These are phyloP conservation scores for Campopleginae sp. DNA, from an alignment of 2,888 invertebrate genomes.

Conservation along the genomic window DNA sequence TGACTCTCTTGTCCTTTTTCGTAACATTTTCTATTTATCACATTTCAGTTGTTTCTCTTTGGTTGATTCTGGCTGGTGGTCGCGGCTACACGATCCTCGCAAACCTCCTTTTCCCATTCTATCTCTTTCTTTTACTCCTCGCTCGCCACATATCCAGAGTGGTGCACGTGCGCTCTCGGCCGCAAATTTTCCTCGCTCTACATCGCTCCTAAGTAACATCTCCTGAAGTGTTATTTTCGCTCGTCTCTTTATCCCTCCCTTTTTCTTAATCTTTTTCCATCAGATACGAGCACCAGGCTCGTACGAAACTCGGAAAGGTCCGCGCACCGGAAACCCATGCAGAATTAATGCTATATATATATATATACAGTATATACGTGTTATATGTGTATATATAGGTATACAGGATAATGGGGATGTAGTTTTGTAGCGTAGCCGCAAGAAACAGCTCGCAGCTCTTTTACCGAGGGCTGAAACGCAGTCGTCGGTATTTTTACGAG, in stretches of 20 bases:
- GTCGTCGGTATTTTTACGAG: slow-evolving; percentile 68
- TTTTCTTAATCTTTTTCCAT: slow-evolving; percentile 49
- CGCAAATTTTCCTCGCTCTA: slow-evolving; percentile 69
- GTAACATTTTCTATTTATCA: slow-evolving; percentile 21
- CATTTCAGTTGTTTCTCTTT: neutral
- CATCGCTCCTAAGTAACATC: slow-evolving; percentile 76
- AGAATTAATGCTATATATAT: neutral
- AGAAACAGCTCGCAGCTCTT: slow-evolving; percentile 55
- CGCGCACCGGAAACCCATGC: slow-evolving; percentile 18
- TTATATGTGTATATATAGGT: neutral
- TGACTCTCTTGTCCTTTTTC: slow-evolving; percentile 30
- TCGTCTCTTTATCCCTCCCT: slow-evolving; percentile 51
- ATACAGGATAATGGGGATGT: slow-evolving; percentile 8
- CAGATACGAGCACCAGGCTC: slow-evolving; percentile 21
- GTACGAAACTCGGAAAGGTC: neutral
- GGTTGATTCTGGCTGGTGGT: neutral
- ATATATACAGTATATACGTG: neutral
- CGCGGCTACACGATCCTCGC: neutral
- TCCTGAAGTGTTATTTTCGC: slow-evolving; percentile 79
- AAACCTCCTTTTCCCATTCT: neutral
- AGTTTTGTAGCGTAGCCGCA: slow-evolving; percentile 36
- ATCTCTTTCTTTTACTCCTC: slow-evolving; percentile 9
- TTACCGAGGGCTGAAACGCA: slow-evolving; percentile 48
- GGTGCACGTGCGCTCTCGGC: slow-evolving; percentile 50
- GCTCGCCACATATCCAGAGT: slow-evolving; percentile 2